These are phyloP conservation scores for Myotis lucifugus DNA, from an alignment of 2,113 vertebrate genomes.

Conservation along the genomic window DNA sequence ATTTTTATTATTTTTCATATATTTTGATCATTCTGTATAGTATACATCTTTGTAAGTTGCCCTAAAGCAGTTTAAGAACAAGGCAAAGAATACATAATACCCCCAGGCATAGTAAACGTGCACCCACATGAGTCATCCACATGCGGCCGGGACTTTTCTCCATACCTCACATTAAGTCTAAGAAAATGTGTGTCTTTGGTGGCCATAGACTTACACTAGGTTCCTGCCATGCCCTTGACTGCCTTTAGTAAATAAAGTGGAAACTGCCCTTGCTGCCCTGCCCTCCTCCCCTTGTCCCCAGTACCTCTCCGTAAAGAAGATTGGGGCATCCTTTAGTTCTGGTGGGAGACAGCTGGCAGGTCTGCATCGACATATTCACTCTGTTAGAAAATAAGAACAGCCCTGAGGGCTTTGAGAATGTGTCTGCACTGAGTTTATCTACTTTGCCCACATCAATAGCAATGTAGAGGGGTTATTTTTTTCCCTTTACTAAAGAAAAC, in stretches of 20 bases:
- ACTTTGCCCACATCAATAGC: not conserved
- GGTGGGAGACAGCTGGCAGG: not conserved
- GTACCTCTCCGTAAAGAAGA: not conserved
- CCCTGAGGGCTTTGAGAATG: not conserved
- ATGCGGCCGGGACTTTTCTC: not conserved
- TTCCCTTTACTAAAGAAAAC: not conserved
- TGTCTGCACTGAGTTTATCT: not conserved
- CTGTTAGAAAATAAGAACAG: not conserved
- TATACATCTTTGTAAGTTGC: not conserved
- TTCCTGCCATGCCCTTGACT: not conserved
- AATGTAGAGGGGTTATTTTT: not conserved
- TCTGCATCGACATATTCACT: not conserved
- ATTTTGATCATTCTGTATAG: not conserved
- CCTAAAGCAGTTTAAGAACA: not conserved
- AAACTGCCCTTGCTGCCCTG: not conserved
- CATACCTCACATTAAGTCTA: not conserved
- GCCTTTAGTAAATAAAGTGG: not conserved
- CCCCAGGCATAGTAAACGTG: not conserved
- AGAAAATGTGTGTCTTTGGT: not conserved
- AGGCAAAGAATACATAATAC: not conserved
- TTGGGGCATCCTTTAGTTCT: not conserved
- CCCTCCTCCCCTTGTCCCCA: not conserved
- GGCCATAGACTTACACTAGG: not conserved
- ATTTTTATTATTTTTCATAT: conserved; percentile 32
- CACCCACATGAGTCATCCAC: not conserved